Conservation (phyloP, 2,888 invertebrate species). For the Girardia tigrina region DNA sequence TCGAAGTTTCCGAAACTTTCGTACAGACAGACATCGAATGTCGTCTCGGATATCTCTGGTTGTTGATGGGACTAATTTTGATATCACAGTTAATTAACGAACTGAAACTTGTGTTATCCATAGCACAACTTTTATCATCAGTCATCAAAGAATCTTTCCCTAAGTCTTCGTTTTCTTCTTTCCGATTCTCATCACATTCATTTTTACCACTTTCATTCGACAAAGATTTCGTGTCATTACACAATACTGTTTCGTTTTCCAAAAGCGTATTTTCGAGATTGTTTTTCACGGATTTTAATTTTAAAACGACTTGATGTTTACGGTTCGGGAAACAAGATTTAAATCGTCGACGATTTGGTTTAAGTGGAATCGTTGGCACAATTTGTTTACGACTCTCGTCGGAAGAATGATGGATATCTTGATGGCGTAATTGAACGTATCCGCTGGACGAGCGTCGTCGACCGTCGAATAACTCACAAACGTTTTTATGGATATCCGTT, state of each 20-base stretch:
- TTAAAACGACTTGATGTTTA: neutral
- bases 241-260: neutral
- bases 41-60: neutral
- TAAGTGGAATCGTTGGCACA: neutral
- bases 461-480: slow-evolving; percentile 3
- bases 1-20: slow-evolving; percentile 50
- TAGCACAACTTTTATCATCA: neutral
- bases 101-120: neutral
- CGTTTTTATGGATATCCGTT: neutral
- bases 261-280: neutral
- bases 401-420: neutral
- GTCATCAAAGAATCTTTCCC: neutral
- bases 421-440: neutral
- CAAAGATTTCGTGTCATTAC: neutral
- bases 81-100: neutral
- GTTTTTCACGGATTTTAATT: neutral
- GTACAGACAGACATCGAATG: slow-evolving; percentile 6
- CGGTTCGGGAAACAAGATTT: neutral
- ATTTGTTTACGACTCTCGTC: neutral
- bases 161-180: neutral
- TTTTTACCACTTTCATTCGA: neutral
- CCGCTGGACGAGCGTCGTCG: neutral
- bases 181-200: neutral
- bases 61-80: neutral
- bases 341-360: neutral